phyloP scores from a whole-genome alignment of 1,140 invertebrate species.

The Solenopsis fugax region DNA sequence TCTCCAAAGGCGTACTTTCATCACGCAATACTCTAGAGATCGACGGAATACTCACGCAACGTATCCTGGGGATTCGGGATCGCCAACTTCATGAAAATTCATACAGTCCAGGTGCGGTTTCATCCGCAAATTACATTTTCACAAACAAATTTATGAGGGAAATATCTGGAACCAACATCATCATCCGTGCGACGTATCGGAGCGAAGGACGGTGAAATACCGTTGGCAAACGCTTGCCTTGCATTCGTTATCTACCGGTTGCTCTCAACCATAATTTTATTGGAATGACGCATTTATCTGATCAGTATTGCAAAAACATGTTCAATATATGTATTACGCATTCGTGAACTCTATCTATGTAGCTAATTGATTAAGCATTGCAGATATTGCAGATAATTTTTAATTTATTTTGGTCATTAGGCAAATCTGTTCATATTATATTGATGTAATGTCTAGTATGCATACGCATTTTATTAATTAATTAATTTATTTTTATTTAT shows the following conservation, averaged over 20 bases:
- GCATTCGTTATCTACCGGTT: constrained; percentile 23
- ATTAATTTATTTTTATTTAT: neutral
- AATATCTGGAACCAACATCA: constrained; percentile 55
- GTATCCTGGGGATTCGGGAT: constrained; percentile 33
- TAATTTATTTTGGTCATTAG: neutral
- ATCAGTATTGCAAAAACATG: neutral
- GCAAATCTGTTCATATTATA: neutral
- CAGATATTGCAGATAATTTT: neutral
- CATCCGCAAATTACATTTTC: constrained; percentile 64
- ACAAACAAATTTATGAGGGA: constrained; percentile 60
- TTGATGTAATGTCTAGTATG: too few species aligned
- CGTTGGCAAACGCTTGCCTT: constrained; percentile 2
- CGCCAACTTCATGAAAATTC: constrained; percentile 71
- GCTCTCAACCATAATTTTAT: constrained; percentile 4
- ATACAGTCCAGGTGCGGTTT: constrained; percentile 54
- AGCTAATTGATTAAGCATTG: constrained; percentile 3
- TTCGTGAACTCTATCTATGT: neutral
- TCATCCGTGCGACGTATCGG: constrained; percentile 25
- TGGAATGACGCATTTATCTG: neutral
- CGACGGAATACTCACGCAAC: constrained; percentile 19
- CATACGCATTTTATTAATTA: neutral
- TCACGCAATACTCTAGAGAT: constrained; percentile 42
- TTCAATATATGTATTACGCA: neutral
- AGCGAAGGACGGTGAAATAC: constrained; percentile 30
- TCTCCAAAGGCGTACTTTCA: constrained; percentile 44